Conservation (phyloP, 2,797 vertebrate species). For the Cuniculus paca region DNA sequence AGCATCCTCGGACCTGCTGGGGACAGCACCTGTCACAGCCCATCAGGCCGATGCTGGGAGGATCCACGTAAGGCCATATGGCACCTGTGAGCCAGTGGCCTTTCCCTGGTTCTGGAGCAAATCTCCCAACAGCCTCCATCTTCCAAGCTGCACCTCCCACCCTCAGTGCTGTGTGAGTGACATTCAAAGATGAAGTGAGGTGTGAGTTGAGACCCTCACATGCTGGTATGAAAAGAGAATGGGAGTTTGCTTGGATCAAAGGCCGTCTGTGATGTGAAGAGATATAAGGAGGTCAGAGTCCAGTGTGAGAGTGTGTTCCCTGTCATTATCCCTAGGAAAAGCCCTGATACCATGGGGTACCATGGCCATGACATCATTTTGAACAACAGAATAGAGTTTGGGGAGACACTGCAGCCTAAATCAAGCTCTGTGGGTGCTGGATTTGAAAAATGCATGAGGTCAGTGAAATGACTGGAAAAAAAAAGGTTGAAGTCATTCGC, state of each 20-base stretch:
- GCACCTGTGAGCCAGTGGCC: neutral
- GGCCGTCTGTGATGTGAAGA: fast-evolving
- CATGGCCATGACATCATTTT: neutral
- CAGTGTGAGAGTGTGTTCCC: fast-evolving
- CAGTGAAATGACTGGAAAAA: neutral
- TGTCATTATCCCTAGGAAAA: neutral
- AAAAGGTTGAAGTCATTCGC: neutral
- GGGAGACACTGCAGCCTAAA: neutral
- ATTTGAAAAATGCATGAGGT: neutral
- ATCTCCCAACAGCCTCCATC: neutral
- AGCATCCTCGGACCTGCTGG: neutral
- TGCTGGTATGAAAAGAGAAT: neutral
- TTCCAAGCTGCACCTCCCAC: neutral
- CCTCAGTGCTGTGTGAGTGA: neutral
- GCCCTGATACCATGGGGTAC: fast-evolving
- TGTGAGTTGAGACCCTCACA: fast-evolving
- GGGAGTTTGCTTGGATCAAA: no score
- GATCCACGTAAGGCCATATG: neutral
- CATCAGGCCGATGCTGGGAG: neutral
- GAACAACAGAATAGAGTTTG: neutral
- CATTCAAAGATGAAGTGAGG: neutral
- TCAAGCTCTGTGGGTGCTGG: neutral
- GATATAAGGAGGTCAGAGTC: fast-evolving
- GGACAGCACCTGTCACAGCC: neutral
- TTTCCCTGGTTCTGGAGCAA: neutral